These are phyloP conservation scores for Zaprionus nigranus DNA, from an alignment of 1,140 invertebrate species.

Conservation along the genomic window DNA sequence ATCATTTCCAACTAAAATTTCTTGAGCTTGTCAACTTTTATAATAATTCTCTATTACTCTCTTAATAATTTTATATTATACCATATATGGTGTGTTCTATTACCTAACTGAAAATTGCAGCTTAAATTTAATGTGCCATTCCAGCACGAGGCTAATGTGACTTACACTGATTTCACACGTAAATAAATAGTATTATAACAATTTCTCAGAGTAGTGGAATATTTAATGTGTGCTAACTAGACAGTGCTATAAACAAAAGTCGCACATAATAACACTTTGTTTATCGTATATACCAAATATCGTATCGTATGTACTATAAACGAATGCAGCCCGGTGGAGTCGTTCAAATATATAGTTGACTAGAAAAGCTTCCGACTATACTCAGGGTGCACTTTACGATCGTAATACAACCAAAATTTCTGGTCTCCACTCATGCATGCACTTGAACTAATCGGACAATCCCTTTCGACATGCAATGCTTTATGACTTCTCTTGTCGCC, in stretches of 20 bases:
- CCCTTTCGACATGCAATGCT: conserved; percentile 23
- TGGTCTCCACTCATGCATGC: conserved; percentile 31
- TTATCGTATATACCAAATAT: background rate
- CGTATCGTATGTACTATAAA: background rate
- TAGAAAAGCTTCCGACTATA: background rate
- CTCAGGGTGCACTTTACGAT: background rate
- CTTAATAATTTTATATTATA: background rate
- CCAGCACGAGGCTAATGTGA: background rate
- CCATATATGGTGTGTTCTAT: too few species aligned
- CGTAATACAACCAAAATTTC: background rate
- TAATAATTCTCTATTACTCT: background rate
- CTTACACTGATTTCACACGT: background rate
- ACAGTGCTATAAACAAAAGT: background rate
- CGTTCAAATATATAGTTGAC: background rate
- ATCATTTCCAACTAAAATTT: too few species aligned
- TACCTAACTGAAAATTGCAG: background rate
- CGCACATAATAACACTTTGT: background rate
- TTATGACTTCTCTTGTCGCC: conserved; percentile 24
- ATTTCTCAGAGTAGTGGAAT: background rate
- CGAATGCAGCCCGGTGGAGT: background rate
- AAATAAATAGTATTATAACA: background rate
- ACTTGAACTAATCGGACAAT: conserved; percentile 29
- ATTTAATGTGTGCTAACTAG: background rate
- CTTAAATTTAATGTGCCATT: background rate
- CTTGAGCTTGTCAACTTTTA: background rate